Evolutionary conservation across 2,888 invertebrate species (phyloP), one percentile per base, ranked within the genome.

Genomic region (Stictocephala bisonia): DNA sequence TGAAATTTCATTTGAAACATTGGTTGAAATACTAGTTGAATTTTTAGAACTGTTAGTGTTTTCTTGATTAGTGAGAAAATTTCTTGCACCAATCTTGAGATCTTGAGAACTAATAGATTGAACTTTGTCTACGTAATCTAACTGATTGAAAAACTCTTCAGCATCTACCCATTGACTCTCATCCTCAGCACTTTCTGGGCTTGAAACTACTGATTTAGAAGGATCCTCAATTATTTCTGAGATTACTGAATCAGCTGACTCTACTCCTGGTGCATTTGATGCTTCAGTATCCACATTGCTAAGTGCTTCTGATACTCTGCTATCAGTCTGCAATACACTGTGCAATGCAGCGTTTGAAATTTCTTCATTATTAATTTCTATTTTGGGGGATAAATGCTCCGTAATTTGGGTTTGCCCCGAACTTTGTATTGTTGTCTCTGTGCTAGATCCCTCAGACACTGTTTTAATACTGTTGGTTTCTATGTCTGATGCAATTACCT

Each of bases 381-480:
- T 11, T 44, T 44, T 15, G 7, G 9, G 44, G 15, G 44, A 64
- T 3, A 18, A n/a, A 27, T 64, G 40, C 20, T 60, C 60, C 18
- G 24, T 24, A 1, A 6, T 40, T 13, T n/a, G 40, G 26, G 48
- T 40, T 44, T 35, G 22, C 50, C 69, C 69, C n/a, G 64, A 60
- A 22, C 73, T 73, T 20, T 73, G 70, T 15, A 73, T 70, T 13
- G 77, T 74, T 18, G 77, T 77, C 53, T 74, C 75, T 15, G 75
- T 67, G 51, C 75, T 77, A 20, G 76, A 71, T 13, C 69, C 76
- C 48, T 77, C 74, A 26, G 76, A 77, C 20, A 73, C 22, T 18
- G 77, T 76, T 44, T 76, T 76, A 27, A 60, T 58, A 53, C 74
- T 77, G 26, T 53, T 44, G 15, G 51, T 48, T 18, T 70, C 70